phyloP scores from a whole-genome alignment of 2,797 vertebrate genomes.

The Cephalopachus bancanus region DNA sequence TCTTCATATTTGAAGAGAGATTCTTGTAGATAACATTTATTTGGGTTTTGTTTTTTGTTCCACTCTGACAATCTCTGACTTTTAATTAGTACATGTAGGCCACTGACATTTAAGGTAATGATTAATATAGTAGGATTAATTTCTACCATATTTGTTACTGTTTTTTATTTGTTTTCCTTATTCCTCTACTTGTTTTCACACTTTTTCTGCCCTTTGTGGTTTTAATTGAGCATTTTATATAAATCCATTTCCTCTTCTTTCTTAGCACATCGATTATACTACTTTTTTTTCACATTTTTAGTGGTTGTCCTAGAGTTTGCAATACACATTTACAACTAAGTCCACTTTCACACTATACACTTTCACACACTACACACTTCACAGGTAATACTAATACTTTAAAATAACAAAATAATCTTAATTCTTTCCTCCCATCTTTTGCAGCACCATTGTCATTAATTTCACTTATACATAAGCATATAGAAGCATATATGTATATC shows the following conservation, averaged over 20 bases:
- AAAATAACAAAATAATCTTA: background rate
- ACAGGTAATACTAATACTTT: background rate
- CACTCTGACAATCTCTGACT: background rate
- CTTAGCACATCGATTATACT: background rate
- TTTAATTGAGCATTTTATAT: background rate
- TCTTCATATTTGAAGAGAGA: slow-evolving; percentile 29
- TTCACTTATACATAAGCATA: background rate
- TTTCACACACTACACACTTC: background rate
- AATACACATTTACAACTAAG: slow-evolving; percentile 11
- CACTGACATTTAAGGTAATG: background rate
- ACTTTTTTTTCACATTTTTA: background rate
- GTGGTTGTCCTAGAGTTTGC: background rate
- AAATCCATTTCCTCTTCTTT: background rate
- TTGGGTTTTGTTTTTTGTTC: background rate
- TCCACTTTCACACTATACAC: background rate
- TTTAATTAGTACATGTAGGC: background rate
- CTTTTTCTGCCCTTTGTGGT: background rate
- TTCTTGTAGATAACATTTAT: slow-evolving; percentile 6
- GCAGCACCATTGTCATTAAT: background rate
- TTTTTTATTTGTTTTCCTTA: background rate
- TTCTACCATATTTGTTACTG: background rate
- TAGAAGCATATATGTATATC: background rate
- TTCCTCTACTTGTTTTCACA: background rate
- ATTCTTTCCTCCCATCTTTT: background rate
- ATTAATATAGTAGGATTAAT: background rate